Base-by-base conservation (phyloP, 92 coral and sea anemone species). In the Palythoa heliodiscus region DNA sequence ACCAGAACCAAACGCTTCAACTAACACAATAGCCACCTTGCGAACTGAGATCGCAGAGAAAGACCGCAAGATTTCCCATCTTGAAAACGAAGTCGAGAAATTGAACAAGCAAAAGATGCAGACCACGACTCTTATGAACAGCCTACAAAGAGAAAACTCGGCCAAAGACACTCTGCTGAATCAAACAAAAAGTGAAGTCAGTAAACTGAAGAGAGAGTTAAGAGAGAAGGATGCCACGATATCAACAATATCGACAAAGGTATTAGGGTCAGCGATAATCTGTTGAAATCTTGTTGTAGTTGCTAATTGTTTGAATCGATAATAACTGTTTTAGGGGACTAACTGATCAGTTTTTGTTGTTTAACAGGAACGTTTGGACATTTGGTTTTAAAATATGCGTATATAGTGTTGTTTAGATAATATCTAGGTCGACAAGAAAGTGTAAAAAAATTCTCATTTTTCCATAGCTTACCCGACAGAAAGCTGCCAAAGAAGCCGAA, bases 101-200 rank as follows among this genome's bases (percentile, higher is more conserved):
- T 87, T 81, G 12, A 95, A 88, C 90, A 95, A 95, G 76, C 95
- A 93, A 19, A 94, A 91, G 86, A 76, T 89, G 70, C 98, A 95
- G 81, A 91, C 97, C 4, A 87, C 97, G 11, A 89, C 92, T 6
- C 79, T 95, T 16, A 86, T 95, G 92, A 95, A 95, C 86, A 91
- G 93, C 35, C 68, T 95, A 38, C 98, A 95, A 87, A 82, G 97
- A 61, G 98, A 95, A 37, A 95, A 91, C 89, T 93, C 97, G 9
- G 93, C 98, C 11, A 95, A 95, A 82, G 98, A 95, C 76, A 88
- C 97, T 11, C 81, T 95, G 63, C 79, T 91, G n/a, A 95, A 93
- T 10, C 98, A 95, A 82, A 92, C 92, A 2, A 95, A 93, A 79
- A 72, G 75, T 11, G 95, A 95, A 79, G 84, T 91, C 58, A 96